A percentile compares a stretch with the other conserved stretches of the same genome.
phyloP scores from a whole-genome alignment of 2,888 invertebrate species.

The Drosophila anceps region DNA sequence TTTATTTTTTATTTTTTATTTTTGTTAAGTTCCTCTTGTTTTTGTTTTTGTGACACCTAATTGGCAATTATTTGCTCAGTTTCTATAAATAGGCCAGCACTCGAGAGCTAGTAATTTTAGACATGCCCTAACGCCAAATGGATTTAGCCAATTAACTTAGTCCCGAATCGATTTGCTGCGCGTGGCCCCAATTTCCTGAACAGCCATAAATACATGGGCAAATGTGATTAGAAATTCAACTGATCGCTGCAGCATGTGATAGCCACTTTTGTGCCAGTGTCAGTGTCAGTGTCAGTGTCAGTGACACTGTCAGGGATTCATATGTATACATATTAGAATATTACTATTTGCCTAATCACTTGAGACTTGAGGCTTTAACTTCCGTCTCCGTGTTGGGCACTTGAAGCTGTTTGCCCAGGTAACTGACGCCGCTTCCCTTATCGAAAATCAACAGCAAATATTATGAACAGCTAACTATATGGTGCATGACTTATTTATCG shows the following conservation, averaged over 20 bases:
- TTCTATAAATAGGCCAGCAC: conserved; percentile 59
- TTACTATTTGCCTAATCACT: conserved; percentile 20
- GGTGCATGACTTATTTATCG: conserved; percentile 16
- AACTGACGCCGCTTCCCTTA: conserved; percentile 27
- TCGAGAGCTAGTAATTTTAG: conserved; percentile 38
- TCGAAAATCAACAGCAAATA: conserved; percentile 26
- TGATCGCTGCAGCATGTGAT: conserved; percentile 41
- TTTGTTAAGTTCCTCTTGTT: not conserved
- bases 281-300: not conserved
- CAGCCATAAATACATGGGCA: not conserved
- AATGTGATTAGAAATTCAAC: conserved; percentile 19
- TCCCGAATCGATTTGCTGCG: conserved; percentile 20
- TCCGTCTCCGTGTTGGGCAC: conserved; percentile 47
- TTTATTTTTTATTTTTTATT: not conserved
- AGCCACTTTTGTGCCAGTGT: not conserved
- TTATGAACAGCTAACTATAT: not conserved
- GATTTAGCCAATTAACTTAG: conserved; percentile 31
- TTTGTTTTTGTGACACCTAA: conserved; percentile 32
- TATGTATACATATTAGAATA: conserved; percentile 11
- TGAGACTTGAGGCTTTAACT: conserved; percentile 27
- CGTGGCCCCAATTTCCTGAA: conserved; percentile 22
- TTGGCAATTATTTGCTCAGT: conserved; percentile 65
- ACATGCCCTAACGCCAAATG: conserved; percentile 46
- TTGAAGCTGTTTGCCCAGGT: conserved; percentile 43
- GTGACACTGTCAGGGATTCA: not conserved